Conservation (phyloP, 1,140 invertebrate species). For the Oppia nitens region DNA sequence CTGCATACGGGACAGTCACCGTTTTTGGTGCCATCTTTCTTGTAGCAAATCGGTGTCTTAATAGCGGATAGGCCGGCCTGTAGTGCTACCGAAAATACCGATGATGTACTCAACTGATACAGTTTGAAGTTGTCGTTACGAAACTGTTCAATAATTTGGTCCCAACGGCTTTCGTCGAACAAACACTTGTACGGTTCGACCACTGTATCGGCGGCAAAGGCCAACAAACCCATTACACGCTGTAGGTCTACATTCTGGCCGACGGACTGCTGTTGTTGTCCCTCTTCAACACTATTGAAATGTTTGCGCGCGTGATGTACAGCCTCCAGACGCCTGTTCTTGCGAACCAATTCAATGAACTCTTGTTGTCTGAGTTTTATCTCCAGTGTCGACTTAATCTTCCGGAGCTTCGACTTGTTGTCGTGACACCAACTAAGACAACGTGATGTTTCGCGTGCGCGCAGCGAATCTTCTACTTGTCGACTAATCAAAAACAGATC, state of each 20-base stretch:
- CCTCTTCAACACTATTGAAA: slow-evolving; percentile 68
- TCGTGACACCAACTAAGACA: slow-evolving; percentile 94
- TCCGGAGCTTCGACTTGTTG: slow-evolving; percentile 86
- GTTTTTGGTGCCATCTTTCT: slow-evolving; percentile 37
- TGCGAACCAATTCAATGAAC: slow-evolving; percentile 82
- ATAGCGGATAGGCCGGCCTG: slow-evolving; percentile 84
- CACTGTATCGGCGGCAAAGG: slow-evolving; percentile 61
- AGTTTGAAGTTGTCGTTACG: slow-evolving; percentile 81
- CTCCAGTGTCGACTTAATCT: slow-evolving; percentile 48
- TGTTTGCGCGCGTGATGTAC: slow-evolving; percentile 84
- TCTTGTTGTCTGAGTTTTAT: slow-evolving; percentile 86
- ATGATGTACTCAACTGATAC: slow-evolving; percentile 75
- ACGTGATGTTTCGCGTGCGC: slow-evolving; percentile 59
- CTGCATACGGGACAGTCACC: slow-evolving; percentile 85
- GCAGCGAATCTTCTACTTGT: slow-evolving; percentile 54
- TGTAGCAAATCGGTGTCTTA: slow-evolving; percentile 60
- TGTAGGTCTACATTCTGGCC: slow-evolving; percentile 52
- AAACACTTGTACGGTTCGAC: slow-evolving; percentile 45
- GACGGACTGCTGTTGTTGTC: no score
- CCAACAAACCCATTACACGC: slow-evolving; percentile 83
- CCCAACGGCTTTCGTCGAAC: slow-evolving; percentile 52
- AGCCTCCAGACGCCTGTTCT: slow-evolving; percentile 67
- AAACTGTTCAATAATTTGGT: slow-evolving; percentile 70
- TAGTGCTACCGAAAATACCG: slow-evolving; percentile 73
- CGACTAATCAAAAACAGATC: slow-evolving; percentile 76